Percentiles rank a stretch among this genome's conserved stretches.
These are phyloP conservation scores for Tetranychus truncatus DNA, from an alignment of 2,888 invertebrate genomes.

Conservation along the genomic window DNA sequence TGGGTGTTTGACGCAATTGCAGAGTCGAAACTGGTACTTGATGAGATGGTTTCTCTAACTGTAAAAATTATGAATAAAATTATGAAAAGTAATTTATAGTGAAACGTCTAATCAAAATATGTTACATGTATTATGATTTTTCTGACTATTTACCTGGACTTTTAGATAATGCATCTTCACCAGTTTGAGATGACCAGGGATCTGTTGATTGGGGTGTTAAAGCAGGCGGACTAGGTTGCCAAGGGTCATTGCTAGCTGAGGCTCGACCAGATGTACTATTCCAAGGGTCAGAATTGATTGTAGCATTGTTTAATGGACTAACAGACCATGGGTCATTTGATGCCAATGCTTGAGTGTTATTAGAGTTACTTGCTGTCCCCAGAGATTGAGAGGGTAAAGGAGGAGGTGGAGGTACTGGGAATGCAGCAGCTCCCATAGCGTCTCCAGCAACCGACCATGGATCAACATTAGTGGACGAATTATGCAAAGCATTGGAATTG, in stretches of 20 bases:
- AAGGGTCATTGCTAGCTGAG: constrained; percentile 32
- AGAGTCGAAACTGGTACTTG: neutral
- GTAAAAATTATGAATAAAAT: neutral
- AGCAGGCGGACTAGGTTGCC: constrained; percentile 28
- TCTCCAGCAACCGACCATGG: constrained; percentile 42
- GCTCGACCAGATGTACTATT: neutral
- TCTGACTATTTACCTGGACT: neutral
- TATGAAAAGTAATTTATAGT: neutral
- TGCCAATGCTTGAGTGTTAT: constrained; percentile 5
- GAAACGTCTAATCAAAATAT: too few relatives aligned
- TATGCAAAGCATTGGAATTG: constrained; percentile 15
- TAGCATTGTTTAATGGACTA: neutral
- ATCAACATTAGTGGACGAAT: constrained; percentile 21
- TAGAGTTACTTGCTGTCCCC: neutral
- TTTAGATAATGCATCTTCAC: neutral
- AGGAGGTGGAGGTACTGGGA: neutral
- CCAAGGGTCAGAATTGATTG: constrained; percentile 10
- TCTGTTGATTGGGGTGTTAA: constrained; percentile 17
- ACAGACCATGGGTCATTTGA: constrained; percentile 13
- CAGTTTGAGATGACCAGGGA: constrained; percentile 20
- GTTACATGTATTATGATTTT: neutral
- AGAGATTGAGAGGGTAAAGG: constrained; percentile 3
- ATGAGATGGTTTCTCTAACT: neutral
- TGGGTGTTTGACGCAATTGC: constrained; percentile 16
- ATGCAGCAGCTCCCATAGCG: constrained; percentile 9